phyloP scores from a whole-genome alignment of 2,888 invertebrate genomes.

The Sarcophaga variegata region DNA sequence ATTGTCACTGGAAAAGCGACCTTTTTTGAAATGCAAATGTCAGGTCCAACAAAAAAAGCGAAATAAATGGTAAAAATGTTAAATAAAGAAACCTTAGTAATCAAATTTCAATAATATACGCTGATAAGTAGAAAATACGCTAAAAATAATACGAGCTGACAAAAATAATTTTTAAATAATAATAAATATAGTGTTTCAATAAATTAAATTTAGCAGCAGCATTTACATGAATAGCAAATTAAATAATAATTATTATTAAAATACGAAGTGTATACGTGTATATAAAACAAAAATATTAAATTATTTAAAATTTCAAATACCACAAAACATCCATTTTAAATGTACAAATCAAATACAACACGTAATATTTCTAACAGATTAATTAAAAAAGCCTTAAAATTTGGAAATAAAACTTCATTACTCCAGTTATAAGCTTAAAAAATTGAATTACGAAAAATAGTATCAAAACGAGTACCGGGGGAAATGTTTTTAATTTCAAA shows the following conservation, averaged over 20 bases:
- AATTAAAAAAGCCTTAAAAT: background rate
- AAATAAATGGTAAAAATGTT: conserved; percentile 48
- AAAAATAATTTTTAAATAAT: conserved; percentile 42
- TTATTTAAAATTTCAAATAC: background rate
- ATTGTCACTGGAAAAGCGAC: conserved; percentile 40
- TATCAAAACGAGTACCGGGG: background rate
- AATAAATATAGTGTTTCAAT: conserved; percentile 1
- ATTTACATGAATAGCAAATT: conserved; percentile 19
- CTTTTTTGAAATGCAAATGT: conserved; percentile 54
- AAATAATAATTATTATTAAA: conserved; percentile 35
- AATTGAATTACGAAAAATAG: background rate
- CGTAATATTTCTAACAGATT: background rate
- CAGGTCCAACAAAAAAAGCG: background rate
- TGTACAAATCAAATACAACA: conserved; percentile 27
- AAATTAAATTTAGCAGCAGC: background rate
- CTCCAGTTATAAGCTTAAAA: no score
- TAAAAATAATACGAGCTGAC: conserved; percentile 29
- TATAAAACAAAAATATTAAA: background rate
- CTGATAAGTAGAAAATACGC: conserved; percentile 51
- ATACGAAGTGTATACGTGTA: background rate
- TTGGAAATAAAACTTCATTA: background rate
- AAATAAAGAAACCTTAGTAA: conserved; percentile 67
- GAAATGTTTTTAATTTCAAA: conserved; percentile 75
- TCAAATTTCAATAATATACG: conserved; percentile 56
- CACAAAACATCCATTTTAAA: background rate